Evolutionary conservation across 2,797 vertebrate species (phyloP), one percentile per base, ranked within the genome.

Genomic region (Amblyraja radiata): DNA sequence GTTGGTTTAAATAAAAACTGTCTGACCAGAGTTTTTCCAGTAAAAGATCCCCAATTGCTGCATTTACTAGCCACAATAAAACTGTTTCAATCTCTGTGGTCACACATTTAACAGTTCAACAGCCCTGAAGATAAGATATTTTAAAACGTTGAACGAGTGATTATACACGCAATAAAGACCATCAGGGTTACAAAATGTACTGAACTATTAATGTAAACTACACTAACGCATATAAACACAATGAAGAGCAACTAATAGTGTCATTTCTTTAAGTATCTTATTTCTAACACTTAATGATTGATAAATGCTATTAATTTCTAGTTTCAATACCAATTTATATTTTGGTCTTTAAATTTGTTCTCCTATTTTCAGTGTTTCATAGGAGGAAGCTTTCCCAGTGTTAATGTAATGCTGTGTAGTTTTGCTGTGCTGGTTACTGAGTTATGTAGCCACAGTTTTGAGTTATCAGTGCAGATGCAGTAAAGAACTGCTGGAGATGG

Each of bases 401-500:
- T 96, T 95, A 95, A 95, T 93, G 95, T 96, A 95, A 96, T 95
- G 96, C 96, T 95, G 96, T 95, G 95, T 95, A 95, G 94, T 94
- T 94, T 95, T 71, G 94, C 94, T 95, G 95, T 95, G 94, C 95
- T 94, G 94, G 95, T 94, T 93, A 95, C 93, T 95, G 96, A 95
- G 95, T 95, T 94, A 93, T 94, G 94, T 11, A 94, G 94, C 94
- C 95, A 95, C 95, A 96, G 95, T 93, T 95, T 96, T 92, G 71
- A 92, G 32, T 94, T 94, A 95, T 97, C 97, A 97, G 97, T 98
- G 97, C 97, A 96, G 97, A 96, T 86, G 95, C 96, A 96, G 96
- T 96, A 94, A 94, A 93, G 65, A 68, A 93, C 96, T 95, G 96
- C 96, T 86, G 94, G 94, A 93, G 95, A 95, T 95, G 96, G 97